Conservation (phyloP, 2,797 vertebrate species). For the Tolypeutes matacus region DNA sequence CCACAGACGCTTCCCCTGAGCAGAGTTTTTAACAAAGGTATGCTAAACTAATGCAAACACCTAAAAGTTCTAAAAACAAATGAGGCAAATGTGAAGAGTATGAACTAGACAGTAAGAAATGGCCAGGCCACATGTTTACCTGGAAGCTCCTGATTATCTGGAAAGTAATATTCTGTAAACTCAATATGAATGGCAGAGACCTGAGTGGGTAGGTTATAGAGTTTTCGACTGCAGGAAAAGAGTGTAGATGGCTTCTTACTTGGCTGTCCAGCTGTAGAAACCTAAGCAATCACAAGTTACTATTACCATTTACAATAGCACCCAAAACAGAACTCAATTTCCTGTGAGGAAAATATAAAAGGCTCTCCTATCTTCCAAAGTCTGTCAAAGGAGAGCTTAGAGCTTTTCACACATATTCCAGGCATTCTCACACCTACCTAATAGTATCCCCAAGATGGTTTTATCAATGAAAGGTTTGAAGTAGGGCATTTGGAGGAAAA, state of each 20-base stretch:
- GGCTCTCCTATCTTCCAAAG: not conserved
- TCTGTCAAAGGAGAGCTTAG: not conserved
- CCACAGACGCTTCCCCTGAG: no score
- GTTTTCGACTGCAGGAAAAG: conserved; percentile 94
- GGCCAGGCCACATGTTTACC: conserved; percentile 87
- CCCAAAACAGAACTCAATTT: not conserved
- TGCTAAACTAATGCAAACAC: not conserved
- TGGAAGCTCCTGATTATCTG: conserved; percentile 93
- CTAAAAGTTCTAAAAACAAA: conserved; percentile 3
- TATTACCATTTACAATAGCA: not conserved
- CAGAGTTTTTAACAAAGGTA: conserved; percentile 13
- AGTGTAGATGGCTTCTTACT: conserved; percentile 96
- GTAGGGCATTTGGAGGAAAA: not conserved
- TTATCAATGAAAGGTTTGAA: not conserved
- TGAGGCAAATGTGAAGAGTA: not conserved
- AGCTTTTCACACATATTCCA: not conserved
- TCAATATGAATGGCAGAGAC: conserved; percentile 96
- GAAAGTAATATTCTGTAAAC: conserved; percentile 98
- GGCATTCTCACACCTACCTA: not conserved
- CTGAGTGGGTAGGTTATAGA: conserved; percentile 90
- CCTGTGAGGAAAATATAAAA: not conserved
- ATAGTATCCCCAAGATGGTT: not conserved
- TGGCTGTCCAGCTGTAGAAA: conserved; percentile 95
- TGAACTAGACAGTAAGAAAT: not conserved
- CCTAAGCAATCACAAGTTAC: conserved; percentile 87